Conservation (phyloP, 2,888 invertebrate genomes). For the Drosophila ezoana region DNA sequence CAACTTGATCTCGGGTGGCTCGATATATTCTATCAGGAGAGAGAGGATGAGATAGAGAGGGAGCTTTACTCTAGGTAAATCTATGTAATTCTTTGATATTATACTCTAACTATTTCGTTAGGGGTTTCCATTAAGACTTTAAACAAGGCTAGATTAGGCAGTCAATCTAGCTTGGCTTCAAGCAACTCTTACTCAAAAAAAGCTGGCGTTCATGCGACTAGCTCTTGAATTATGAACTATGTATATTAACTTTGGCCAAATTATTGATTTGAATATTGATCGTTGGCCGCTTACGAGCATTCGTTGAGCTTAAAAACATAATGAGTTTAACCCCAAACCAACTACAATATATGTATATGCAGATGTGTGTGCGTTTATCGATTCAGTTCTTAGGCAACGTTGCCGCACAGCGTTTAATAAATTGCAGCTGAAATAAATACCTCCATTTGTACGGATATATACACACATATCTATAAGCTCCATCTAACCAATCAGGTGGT, state of each 20-base stretch:
- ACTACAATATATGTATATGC: too few species aligned
- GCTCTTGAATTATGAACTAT: background rate
- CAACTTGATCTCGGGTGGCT: too few species aligned
- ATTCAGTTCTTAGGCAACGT: background rate
- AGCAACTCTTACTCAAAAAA: too few species aligned
- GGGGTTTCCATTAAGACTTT: too few species aligned
- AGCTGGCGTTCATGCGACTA: background rate
- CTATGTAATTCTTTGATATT: too few species aligned
- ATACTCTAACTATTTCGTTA: too few species aligned
- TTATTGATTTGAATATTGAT: conserved; percentile 31
- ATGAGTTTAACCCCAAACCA: conserved; percentile 1
- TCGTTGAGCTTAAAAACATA: conserved; percentile 3
- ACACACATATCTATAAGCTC: conserved; percentile 1
- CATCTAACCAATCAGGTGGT: conserved; percentile 14
- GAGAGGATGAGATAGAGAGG: too few species aligned
- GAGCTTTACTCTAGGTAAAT: too few species aligned
- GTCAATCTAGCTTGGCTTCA: too few species aligned
- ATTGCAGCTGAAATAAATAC: conserved; percentile 31
- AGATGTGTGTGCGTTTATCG: background rate
- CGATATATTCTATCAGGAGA: too few species aligned
- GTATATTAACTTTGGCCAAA: background rate
- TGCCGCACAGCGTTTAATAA: conserved; percentile 34
- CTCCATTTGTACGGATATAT: background rate
- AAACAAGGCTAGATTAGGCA: too few species aligned
- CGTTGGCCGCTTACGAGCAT: background rate